phyloP scores from a whole-genome alignment of 2,888 invertebrate genomes.

The Rhodophaea formosa region DNA sequence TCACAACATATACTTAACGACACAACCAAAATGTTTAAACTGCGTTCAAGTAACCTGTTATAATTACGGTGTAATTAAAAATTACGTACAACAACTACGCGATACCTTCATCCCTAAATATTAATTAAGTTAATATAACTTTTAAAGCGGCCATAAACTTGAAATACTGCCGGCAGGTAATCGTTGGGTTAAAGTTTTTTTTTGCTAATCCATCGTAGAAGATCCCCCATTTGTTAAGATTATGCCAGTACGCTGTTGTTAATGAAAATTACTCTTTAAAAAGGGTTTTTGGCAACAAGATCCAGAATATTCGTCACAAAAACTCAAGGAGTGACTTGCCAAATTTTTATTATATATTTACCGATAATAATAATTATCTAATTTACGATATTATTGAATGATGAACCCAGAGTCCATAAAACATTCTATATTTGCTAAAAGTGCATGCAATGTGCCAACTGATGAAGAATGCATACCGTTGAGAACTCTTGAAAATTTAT shows the following conservation, averaged over 20 bases:
- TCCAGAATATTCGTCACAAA: no score
- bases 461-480: conserved; percentile 61
- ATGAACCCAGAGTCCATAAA: conserved; percentile 41
- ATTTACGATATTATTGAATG: no score
- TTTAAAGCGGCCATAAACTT: conserved; percentile 22
- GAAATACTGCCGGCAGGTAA: conserved; percentile 32
- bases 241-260: conserved; percentile 16
- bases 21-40: background rate
- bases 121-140: conserved; percentile 5
- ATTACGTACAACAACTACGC: background rate
- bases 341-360: no score
- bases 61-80: background rate
- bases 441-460: conserved; percentile 41
- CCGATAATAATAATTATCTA: no score
- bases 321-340: no score
- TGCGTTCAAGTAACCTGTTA: background rate
- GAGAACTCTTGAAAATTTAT: conserved; percentile 76
- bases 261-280: background rate
- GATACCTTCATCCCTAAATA: background rate
- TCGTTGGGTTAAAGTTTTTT: conserved; percentile 32
- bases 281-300: background rate
- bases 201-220: conserved; percentile 39
- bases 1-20: no score
- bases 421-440: conserved; percentile 53
- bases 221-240: conserved; percentile 22